A percentile compares a stretch with the other conserved stretches of the same genome.
Conservation (phyloP, 2,888 invertebrate species). For the Synanthedon vespiformis region DNA sequence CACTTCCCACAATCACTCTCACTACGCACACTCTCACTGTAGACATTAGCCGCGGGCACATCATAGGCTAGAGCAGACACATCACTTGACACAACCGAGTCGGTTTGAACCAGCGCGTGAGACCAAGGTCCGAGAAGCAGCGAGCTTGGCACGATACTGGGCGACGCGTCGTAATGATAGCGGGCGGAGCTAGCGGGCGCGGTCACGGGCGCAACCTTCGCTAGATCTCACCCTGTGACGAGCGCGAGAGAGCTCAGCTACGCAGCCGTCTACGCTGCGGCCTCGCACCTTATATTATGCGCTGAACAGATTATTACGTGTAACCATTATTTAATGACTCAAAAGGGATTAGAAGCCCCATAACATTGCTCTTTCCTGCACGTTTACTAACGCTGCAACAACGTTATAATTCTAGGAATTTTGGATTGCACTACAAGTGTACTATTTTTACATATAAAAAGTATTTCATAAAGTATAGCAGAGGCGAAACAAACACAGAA, state of each 20-base stretch:
- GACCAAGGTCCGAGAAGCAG: conserved; percentile 48
- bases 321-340: neutral
- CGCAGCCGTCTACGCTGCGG: conserved; percentile 27
- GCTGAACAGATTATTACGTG: neutral
- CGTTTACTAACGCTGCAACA: neutral
- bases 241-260: conserved; percentile 18
- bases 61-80: conserved; percentile 46
- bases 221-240: conserved; percentile 57
- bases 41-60: conserved; percentile 50
- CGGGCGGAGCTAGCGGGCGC: conserved; percentile 42
- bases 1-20: conserved; percentile 43
- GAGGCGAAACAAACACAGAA: too few relatives aligned
- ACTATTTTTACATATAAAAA: too few relatives aligned
- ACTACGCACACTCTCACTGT: conserved; percentile 47
- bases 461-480: too few relatives aligned
- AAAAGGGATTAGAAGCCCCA: neutral
- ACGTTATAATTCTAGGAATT: neutral
- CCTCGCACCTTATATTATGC: neutral
- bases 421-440: neutral
- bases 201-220: conserved; percentile 69
- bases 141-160: conserved; percentile 58
- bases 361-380: neutral
- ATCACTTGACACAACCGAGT: conserved; percentile 33
- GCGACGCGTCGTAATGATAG: conserved; percentile 29
- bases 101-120: conserved; percentile 18